Evolutionary conservation across 2,888 invertebrate species (phyloP).

Genomic region (Eristalis arbustorum): DNA sequence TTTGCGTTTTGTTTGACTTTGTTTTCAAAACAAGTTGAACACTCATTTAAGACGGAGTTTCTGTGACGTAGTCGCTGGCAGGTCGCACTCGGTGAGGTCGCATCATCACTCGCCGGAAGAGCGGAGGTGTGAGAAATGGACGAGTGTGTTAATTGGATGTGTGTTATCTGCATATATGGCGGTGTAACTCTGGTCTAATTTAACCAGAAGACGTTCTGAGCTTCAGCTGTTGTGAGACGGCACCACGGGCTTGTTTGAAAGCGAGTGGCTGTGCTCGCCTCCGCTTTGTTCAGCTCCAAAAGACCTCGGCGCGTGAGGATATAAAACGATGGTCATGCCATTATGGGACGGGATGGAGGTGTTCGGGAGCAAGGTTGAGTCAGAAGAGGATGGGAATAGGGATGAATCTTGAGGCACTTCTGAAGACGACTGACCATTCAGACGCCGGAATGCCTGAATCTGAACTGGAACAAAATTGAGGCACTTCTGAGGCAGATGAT

Average conservation of each 20-base stretch:
- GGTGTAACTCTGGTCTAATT: background rate
- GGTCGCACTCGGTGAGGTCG: no score
- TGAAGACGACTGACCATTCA: no score
- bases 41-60: background rate
- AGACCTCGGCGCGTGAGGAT: background rate
- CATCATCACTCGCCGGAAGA: background rate
- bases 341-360: background rate
- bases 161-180: background rate
- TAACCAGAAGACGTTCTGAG: background rate
- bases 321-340: background rate
- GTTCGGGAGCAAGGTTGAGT: no score
- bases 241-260: no score
- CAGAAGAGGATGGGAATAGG: no score
- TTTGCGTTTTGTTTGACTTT: no score
- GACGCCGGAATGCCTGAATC: no score
- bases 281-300: background rate
- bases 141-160: background rate
- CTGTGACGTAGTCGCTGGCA: background rate
- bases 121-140: background rate
- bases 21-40: background rate
- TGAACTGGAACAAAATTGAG: no score
- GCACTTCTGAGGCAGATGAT: no score
- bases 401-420: no score
- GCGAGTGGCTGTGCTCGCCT: background rate
- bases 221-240: no score